These are phyloP conservation scores for Gopherus flavomarginatus DNA, from an alignment of 2,113 vertebrate species.

Conservation along the genomic window DNA sequence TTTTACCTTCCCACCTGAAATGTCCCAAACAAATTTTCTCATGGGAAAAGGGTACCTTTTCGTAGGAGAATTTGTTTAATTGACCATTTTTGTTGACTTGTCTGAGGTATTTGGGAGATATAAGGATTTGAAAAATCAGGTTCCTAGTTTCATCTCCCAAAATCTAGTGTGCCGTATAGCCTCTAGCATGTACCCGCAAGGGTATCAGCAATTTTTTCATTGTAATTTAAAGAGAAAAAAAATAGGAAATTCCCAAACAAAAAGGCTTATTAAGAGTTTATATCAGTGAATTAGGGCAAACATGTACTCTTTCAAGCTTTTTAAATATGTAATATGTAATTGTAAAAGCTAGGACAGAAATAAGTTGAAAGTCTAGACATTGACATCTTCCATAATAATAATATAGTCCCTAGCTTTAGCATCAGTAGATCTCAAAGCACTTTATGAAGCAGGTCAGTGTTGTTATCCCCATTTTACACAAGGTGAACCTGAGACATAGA, in stretches of 20 bases:
- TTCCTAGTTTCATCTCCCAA: background rate
- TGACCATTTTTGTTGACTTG: too few relatives aligned
- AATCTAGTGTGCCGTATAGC: background rate
- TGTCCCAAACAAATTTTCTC: background rate
- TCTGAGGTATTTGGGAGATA: background rate
- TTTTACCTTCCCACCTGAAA: background rate
- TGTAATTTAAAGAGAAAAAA: background rate
- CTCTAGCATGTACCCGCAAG: background rate
- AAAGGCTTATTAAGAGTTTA: background rate
- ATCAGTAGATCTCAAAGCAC: too few relatives aligned
- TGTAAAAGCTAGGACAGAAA: background rate
- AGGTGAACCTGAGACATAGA: too few relatives aligned
- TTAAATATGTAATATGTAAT: background rate
- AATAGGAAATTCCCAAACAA: background rate
- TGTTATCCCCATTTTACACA: too few relatives aligned
- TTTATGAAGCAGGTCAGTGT: too few relatives aligned
- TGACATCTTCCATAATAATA: too few relatives aligned
- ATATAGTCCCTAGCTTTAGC: too few relatives aligned
- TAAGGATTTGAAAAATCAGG: background rate
- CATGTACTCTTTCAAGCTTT: too few relatives aligned
- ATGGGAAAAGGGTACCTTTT: background rate
- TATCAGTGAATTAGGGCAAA: background rate
- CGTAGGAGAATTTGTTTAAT: background rate
- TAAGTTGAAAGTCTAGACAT: too few relatives aligned
- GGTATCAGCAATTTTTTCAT: background rate